A percentile compares a stretch with the other conserved stretches of the same genome.
phyloP scores from a whole-genome alignment of 2,888 invertebrate genomes.

The Agrochola circellaris region DNA sequence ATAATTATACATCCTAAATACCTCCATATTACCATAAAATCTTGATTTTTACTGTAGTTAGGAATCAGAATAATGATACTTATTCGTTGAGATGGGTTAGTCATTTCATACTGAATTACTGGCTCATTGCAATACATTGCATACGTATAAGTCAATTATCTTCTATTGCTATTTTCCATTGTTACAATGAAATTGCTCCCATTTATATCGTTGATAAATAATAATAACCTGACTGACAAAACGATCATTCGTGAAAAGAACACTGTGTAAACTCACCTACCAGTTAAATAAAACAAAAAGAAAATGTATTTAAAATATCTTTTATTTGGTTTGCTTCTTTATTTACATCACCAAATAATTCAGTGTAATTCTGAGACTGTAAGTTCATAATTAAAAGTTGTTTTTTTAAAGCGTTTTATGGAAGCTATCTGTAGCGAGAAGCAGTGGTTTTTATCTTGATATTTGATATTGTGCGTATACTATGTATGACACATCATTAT shows the following conservation, averaged over 20 bases:
- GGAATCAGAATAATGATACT: too few relatives aligned
- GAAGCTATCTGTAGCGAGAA: too few relatives aligned
- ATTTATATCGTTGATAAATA: background rate
- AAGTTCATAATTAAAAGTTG: background rate
- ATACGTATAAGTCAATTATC: background rate
- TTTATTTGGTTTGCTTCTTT: background rate
- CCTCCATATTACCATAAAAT: too few relatives aligned
- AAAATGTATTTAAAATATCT: background rate
- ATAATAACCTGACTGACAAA: background rate
- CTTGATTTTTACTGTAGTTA: too few relatives aligned
- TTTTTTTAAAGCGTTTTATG: too few relatives aligned
- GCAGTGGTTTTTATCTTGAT: too few relatives aligned
- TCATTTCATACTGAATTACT: too few relatives aligned
- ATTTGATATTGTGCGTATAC: too few relatives aligned
- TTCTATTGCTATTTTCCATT: background rate
- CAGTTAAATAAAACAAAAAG: background rate
- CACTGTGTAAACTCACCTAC: background rate
- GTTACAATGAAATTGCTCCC: background rate
- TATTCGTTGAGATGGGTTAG: too few relatives aligned
- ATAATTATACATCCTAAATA: too few relatives aligned
- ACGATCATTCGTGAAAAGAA: background rate
- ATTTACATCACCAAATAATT: background rate
- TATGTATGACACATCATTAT: too few relatives aligned
- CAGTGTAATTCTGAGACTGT: background rate
- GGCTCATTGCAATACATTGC: too few relatives aligned